phyloP scores from a whole-genome alignment of 2,113 vertebrate species.

The Nymphicus hollandicus region DNA sequence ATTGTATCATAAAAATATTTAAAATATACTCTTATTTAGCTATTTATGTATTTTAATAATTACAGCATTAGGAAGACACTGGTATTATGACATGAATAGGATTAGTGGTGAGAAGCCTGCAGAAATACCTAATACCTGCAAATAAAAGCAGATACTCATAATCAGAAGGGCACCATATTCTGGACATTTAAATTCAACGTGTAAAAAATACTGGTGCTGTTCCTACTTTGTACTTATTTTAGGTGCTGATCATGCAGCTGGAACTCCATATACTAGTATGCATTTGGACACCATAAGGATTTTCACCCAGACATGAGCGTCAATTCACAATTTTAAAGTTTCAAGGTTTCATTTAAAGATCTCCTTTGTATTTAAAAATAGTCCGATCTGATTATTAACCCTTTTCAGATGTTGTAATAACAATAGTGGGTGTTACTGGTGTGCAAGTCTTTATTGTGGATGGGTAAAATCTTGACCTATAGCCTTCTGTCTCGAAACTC shows the following conservation, averaged over 20 bases:
- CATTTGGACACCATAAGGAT: not conserved
- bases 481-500: not conserved
- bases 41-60: not conserved
- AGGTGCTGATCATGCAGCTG: not conserved
- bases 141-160: not conserved
- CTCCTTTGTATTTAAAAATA: not conserved
- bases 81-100: not conserved
- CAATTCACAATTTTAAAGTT: not conserved
- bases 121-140: not conserved
- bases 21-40: not conserved
- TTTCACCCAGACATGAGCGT: not conserved
- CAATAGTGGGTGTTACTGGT: not conserved
- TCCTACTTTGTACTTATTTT: not conserved
- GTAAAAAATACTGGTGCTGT: not conserved
- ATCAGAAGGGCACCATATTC: not conserved
- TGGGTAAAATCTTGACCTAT: not conserved
- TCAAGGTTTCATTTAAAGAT: not conserved
- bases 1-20: not conserved
- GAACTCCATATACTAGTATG: rapidly evolving
- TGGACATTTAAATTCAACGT: not conserved
- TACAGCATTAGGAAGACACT: not conserved
- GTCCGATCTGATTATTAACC: not conserved
- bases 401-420: not conserved
- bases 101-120: not conserved
- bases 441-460: not conserved